These are phyloP conservation scores for Apamea epomidion DNA, from an alignment of 2,888 invertebrate species.

Conservation along the genomic window DNA sequence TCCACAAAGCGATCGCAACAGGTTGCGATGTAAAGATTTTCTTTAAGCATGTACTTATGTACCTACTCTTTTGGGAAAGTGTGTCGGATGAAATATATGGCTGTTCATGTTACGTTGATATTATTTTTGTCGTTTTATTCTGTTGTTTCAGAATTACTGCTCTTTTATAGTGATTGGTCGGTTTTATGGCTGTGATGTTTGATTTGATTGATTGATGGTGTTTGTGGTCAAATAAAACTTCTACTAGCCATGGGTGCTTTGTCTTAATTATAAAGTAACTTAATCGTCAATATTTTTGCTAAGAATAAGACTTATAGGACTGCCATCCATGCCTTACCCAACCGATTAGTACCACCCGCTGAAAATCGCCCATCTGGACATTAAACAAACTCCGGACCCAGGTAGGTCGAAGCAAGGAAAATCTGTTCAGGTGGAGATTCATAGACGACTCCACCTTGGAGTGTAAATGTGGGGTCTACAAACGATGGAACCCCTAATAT, in stretches of 20 bases:
- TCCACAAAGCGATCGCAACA: conserved; percentile 58
- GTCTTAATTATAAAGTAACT: neutral
- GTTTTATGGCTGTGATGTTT: conserved; percentile 12
- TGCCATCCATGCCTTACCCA: neutral
- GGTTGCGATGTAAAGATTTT: conserved; percentile 58
- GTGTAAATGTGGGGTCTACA: neutral
- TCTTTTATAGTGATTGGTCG: conserved; percentile 43
- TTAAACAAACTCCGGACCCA: neutral
- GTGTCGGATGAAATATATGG: conserved; percentile 11
- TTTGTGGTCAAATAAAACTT: neutral
- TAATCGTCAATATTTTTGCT: neutral
- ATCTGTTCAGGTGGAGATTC: neutral
- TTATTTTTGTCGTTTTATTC: conserved; percentile 19
- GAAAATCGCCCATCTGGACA: neutral
- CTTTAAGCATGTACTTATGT: conserved; percentile 37
- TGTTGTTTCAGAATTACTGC: conserved; percentile 8
- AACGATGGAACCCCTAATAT: neutral
- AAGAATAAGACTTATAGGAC: neutral
- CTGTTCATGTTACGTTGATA: conserved; percentile 17
- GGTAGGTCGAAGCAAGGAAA: neutral
- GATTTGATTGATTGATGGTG: conserved; percentile 13
- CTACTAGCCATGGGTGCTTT: neutral
- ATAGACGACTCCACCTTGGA: neutral
- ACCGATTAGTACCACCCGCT: neutral
- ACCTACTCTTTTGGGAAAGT: conserved; percentile 42